A percentile compares a stretch with the other conserved stretches of the same genome.
phyloP scores from a whole-genome alignment of 2,113 vertebrate genomes.

The Sprattus sprattus region DNA sequence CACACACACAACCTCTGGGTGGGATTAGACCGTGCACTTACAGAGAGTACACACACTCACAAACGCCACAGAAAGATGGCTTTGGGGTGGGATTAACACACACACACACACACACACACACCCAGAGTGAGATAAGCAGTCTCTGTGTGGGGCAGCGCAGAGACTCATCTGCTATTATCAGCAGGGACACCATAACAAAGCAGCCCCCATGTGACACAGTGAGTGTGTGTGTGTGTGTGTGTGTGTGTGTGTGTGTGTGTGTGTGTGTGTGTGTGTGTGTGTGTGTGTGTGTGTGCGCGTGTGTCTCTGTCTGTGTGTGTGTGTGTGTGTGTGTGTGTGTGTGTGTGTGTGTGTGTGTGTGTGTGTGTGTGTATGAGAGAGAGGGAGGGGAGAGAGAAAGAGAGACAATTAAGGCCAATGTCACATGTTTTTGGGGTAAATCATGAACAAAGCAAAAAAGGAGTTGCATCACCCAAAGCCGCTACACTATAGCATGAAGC shows the following conservation, averaged over 20 bases:
- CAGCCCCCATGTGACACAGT: constrained; percentile 47
- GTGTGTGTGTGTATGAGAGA: constrained; percentile 15
- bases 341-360: background rate
- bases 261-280: background rate
- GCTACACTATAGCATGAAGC: too few relatives aligned
- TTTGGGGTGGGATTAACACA: constrained; percentile 14
- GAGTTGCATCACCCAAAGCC: too few relatives aligned
- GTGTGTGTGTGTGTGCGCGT: background rate
- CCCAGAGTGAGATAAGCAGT: constrained; percentile 49
- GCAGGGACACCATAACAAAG: constrained; percentile 67
- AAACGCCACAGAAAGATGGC: background rate
- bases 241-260: background rate
- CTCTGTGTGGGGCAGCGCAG: constrained; percentile 62
- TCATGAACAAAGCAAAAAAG: background rate
- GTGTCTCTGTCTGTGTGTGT: background rate
- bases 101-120: background rate
- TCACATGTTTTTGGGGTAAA: background rate
- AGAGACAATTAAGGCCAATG: background rate
- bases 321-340: too few relatives aligned
- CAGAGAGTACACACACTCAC: constrained; percentile 20
- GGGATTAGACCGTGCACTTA: background rate
- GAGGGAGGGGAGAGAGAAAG: background rate
- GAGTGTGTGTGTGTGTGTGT: background rate
- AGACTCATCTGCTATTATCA: constrained; percentile 64
- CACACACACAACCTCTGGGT: background rate